phyloP scores from a whole-genome alignment of 2,797 vertebrate genomes.

The Tadarida brasiliensis region DNA sequence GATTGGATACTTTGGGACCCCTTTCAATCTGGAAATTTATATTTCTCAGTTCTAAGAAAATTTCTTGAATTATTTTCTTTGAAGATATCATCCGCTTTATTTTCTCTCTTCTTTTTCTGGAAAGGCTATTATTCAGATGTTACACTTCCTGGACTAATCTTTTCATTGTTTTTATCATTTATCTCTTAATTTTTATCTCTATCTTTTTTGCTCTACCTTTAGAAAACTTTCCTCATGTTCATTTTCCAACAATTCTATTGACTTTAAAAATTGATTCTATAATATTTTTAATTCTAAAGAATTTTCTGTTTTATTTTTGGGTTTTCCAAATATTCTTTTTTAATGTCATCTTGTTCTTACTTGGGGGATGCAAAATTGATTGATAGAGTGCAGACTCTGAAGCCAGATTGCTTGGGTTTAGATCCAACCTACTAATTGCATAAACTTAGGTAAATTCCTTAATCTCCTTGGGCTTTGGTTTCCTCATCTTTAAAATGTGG shows the following conservation, averaged over 20 bases:
- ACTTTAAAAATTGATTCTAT: slow-evolving; percentile 36
- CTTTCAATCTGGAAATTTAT: slow-evolving; percentile 40
- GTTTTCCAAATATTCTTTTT: neutral
- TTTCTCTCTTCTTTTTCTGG: slow-evolving; percentile 19
- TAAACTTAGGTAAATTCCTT: neutral
- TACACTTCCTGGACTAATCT: neutral
- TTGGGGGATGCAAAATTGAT: slow-evolving; percentile 3
- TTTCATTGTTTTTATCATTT: slow-evolving; percentile 27
- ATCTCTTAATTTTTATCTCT: slow-evolving; percentile 53
- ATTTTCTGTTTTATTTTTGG: neutral
- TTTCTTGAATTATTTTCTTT: slow-evolving; percentile 45
- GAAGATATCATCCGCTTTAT: slow-evolving; percentile 7
- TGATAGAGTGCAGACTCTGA: neutral
- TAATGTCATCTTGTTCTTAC: neutral
- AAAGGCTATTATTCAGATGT: slow-evolving; percentile 40
- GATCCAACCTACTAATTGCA: neutral
- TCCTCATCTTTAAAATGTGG: slow-evolving; percentile 45
- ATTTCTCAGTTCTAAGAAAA: slow-evolving; percentile 10
- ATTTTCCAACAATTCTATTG: neutral
- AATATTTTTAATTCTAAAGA: slow-evolving; percentile 1
- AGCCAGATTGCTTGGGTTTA: neutral
- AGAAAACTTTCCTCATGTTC: neutral
- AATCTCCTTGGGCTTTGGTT: slow-evolving; percentile 18
- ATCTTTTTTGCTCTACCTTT: neutral
- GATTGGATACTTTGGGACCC: neutral